These are phyloP conservation scores for Carettochelys insculpta DNA, from an alignment of 2,113 vertebrate species.

Conservation along the genomic window DNA sequence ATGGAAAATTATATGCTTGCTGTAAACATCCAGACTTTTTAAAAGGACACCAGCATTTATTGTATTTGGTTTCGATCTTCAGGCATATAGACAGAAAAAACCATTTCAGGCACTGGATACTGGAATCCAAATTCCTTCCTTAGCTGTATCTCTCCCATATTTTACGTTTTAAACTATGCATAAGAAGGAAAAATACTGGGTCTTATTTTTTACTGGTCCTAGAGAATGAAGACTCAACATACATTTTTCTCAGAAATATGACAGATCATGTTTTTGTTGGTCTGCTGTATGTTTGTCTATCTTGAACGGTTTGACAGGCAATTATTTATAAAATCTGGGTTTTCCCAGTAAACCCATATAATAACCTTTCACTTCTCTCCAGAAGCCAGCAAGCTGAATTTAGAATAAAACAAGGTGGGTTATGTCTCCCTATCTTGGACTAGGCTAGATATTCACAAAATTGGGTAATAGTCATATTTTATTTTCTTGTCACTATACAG, in stretches of 20 bases:
- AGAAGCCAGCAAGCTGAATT: slow-evolving; percentile 72
- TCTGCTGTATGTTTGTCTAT: slow-evolving; percentile 84
- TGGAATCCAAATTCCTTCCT: slow-evolving; percentile 76
- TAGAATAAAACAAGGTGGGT: slow-evolving; percentile 74
- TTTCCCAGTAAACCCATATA: slow-evolving; percentile 81
- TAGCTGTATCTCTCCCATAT: slow-evolving; percentile 63
- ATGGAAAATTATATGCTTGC: slow-evolving; percentile 77
- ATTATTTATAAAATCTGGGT: slow-evolving; percentile 87
- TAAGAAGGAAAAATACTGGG: slow-evolving; percentile 72
- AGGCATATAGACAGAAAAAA: slow-evolving; percentile 72
- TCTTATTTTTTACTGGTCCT: slow-evolving; percentile 76
- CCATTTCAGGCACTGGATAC: slow-evolving; percentile 67
- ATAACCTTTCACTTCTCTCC: slow-evolving; percentile 80
- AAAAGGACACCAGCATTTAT: slow-evolving; percentile 76
- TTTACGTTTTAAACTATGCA: slow-evolving; percentile 76
- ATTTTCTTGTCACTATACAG: slow-evolving; percentile 22
- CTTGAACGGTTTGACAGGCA: slow-evolving; percentile 84
- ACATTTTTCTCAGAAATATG: slow-evolving; percentile 82
- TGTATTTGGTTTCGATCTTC: slow-evolving; percentile 78
- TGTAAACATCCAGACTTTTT: slow-evolving; percentile 75
- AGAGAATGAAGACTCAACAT: slow-evolving; percentile 82
- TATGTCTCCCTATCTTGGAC: slow-evolving; percentile 69
- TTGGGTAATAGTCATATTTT: slow-evolving; percentile 49
- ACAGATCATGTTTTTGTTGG: slow-evolving; percentile 85
- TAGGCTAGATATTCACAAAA: slow-evolving; percentile 66